A percentile compares a stretch with the other conserved stretches of the same genome.
These are phyloP conservation scores for Ceramica pisi DNA, from an alignment of 2,888 invertebrate species.

Conservation along the genomic window DNA sequence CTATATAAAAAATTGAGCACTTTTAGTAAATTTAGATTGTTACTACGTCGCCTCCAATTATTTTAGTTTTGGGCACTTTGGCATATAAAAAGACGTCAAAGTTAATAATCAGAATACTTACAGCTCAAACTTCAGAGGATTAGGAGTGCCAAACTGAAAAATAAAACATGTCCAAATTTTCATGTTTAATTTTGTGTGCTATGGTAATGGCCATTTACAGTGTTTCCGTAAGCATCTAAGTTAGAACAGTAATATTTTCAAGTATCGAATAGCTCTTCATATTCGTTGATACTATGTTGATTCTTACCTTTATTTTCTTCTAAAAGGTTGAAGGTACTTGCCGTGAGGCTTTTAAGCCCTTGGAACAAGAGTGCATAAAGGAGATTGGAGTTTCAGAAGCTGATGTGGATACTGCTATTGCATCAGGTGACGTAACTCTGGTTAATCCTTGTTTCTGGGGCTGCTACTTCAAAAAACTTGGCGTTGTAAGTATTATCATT, in stretches of 20 bases:
- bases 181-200: conserved; percentile 8
- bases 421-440: not conserved
- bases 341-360: conserved; percentile 10
- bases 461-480: conserved; percentile 32
- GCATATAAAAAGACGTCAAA: conserved; percentile 13
- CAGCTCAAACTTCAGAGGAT: not conserved
- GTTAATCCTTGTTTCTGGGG: conserved; percentile 25
- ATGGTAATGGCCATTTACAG: not conserved
- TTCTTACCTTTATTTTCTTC: not conserved
- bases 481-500: conserved; percentile 24
- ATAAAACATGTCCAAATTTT: conserved; percentile 26
- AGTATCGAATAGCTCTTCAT: not conserved
- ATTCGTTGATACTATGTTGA: not conserved
- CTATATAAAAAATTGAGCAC: conserved; percentile 18
- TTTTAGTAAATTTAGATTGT: conserved; percentile 9
- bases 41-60: conserved; percentile 30
- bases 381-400: not conserved
- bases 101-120: not conserved
- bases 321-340: not conserved
- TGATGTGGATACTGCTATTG: conserved; percentile 3
- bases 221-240: conserved; percentile 20
- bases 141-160: conserved; percentile 9
- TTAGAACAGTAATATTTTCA: no score
- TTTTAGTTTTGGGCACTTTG: not conserved
- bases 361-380: conserved; percentile 39